These are phyloP conservation scores for Raja brachyura DNA, from an alignment of 2,113 vertebrate species.

Conservation along the genomic window DNA sequence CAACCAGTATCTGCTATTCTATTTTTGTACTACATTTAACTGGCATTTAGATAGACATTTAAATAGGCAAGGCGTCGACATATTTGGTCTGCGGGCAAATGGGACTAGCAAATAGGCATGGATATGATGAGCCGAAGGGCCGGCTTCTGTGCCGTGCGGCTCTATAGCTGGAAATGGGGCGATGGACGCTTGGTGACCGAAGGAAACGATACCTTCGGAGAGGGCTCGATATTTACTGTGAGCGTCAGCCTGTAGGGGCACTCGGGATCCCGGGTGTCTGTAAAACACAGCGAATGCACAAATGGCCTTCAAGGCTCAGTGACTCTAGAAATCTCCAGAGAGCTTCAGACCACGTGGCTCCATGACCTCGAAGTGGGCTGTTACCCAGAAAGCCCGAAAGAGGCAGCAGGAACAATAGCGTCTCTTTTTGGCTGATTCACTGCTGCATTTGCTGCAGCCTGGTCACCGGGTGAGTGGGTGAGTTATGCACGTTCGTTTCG, in stretches of 20 bases:
- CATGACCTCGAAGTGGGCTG: not conserved
- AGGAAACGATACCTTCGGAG: not conserved
- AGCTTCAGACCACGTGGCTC: not conserved
- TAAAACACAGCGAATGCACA: not conserved
- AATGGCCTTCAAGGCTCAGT: not conserved
- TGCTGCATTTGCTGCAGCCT: not conserved
- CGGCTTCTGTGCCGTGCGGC: too few relatives aligned
- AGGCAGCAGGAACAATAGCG: constrained; percentile 10
- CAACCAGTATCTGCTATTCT: too few relatives aligned
- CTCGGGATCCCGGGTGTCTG: not conserved
- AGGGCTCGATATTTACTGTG: not conserved
- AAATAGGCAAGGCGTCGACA: too few relatives aligned
- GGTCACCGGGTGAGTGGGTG: not conserved
- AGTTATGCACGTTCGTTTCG: not conserved
- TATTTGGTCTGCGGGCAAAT: too few relatives aligned
- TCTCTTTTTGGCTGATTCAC: not conserved
- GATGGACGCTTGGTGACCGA: not conserved
- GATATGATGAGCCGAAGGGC: too few relatives aligned
- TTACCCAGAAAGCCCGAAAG: not conserved
- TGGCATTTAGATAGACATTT: too few relatives aligned
- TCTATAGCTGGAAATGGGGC: not conserved
- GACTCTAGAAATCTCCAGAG: not conserved
- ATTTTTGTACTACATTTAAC: too few relatives aligned
- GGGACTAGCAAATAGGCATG: too few relatives aligned
- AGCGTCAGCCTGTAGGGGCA: not conserved